Conservation (phyloP, 2,888 invertebrate genomes). For the Eupeodes latifasciatus region DNA sequence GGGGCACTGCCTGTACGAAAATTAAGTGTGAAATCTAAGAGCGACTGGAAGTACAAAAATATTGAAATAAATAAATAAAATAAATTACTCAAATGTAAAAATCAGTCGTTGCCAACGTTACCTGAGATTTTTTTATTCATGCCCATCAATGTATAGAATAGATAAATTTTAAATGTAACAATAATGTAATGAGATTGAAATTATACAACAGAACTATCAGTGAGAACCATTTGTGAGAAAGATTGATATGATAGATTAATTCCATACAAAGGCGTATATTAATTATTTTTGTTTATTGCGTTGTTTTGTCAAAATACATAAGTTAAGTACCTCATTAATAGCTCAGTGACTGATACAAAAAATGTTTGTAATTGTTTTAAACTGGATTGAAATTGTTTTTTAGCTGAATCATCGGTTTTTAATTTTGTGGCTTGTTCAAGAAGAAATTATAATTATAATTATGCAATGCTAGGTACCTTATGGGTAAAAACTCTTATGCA, state of each 20-base stretch:
- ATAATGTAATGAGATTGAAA: background rate
- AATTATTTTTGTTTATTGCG: background rate
- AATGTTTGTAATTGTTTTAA: background rate
- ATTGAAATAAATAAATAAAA: no score
- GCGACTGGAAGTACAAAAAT: no score
- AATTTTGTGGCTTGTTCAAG: background rate
- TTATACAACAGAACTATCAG: background rate
- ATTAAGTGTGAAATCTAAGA: no score
- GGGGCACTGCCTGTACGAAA: no score
- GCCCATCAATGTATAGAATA: no score
- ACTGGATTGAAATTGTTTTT: background rate
- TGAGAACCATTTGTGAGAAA: background rate
- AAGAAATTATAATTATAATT: background rate
- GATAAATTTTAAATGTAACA: background rate
- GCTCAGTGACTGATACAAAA: background rate
- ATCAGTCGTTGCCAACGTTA: no score
- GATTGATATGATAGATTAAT: background rate
- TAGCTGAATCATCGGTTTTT: background rate
- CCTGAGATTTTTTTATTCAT: no score
- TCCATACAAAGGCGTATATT: background rate
- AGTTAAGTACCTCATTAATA: background rate
- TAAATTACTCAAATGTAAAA: no score
- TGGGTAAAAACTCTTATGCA: no score
- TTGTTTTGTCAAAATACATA: constrained; percentile 7
- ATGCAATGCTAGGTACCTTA: no score